A percentile compares a stretch with the other conserved stretches of the same genome.
Evolutionary conservation across 2,113 vertebrate species (phyloP).

Genomic region (Pongo abelii): DNA sequence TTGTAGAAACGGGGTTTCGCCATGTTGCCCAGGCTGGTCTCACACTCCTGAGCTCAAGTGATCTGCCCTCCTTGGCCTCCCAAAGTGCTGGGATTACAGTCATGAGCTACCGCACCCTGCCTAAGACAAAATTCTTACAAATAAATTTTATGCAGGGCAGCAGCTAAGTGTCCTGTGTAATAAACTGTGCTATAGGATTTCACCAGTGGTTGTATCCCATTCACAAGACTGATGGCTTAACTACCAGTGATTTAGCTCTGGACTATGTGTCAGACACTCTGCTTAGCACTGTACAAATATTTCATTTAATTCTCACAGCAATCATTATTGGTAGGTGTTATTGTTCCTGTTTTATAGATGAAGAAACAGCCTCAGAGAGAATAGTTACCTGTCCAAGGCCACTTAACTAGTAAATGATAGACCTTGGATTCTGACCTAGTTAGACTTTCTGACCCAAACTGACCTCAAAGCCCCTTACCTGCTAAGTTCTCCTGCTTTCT

Average conservation of each 20-base stretch:
- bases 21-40: too few relatives aligned
- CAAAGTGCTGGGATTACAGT: too few relatives aligned
- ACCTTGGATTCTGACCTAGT: background rate
- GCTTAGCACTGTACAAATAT: too few relatives aligned
- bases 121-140: background rate
- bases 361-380: background rate
- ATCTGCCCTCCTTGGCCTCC: too few relatives aligned
- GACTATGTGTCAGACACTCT: background rate
- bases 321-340: background rate
- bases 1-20: too few relatives aligned
- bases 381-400: background rate
- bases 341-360: background rate
- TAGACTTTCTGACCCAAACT: background rate
- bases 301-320: background rate
- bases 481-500: background rate
- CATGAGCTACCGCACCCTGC: too few relatives aligned
- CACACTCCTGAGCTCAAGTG: too few relatives aligned
- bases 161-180: background rate
- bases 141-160: background rate
- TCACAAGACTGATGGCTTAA: background rate
- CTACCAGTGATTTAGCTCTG: background rate
- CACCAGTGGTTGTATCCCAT: fast-evolving
- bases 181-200: background rate
- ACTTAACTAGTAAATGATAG: background rate
- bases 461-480: background rate